Conservation (phyloP, 2,888 invertebrate species). For the Podotricha telesiphe region DNA sequence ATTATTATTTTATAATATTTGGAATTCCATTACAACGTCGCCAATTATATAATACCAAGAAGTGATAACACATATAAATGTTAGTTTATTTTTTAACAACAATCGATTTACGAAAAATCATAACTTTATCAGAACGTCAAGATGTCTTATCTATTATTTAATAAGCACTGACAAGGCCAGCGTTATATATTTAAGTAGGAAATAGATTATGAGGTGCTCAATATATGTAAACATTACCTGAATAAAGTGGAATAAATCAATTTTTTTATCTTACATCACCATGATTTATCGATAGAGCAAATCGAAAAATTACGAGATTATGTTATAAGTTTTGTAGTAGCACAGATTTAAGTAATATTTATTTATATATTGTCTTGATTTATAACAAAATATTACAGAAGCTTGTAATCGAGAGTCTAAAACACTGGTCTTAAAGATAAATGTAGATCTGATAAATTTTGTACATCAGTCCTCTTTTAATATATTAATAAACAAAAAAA, state of each 20-base stretch:
- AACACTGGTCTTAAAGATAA: no score
- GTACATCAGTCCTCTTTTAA: no score
- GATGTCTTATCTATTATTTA: neutral
- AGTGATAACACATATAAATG: neutral
- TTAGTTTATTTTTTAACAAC: neutral
- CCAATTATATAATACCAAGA: neutral
- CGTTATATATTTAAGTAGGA: neutral
- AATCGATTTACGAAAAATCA: neutral
- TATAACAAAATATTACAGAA: no score
- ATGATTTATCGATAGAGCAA: neutral
- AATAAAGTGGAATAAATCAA: neutral
- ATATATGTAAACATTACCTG: neutral
- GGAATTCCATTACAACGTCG: neutral
- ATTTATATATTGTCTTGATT: no score
- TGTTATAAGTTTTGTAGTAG: neutral
- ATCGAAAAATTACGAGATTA: neutral
- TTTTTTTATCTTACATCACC: neutral
- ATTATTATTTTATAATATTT: neutral
- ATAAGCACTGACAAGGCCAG: conserved; percentile 4
- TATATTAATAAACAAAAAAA: no score
- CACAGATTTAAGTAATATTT: neutral
- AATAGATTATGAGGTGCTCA: neutral
- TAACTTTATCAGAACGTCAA: neutral
- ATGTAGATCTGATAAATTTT: no score
- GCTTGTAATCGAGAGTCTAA: no score